Percentiles rank a stretch among this genome's conserved stretches.
Evolutionary conservation across 2,888 invertebrate species (phyloP).

Genomic region (Luffia ferchaultella): DNA sequence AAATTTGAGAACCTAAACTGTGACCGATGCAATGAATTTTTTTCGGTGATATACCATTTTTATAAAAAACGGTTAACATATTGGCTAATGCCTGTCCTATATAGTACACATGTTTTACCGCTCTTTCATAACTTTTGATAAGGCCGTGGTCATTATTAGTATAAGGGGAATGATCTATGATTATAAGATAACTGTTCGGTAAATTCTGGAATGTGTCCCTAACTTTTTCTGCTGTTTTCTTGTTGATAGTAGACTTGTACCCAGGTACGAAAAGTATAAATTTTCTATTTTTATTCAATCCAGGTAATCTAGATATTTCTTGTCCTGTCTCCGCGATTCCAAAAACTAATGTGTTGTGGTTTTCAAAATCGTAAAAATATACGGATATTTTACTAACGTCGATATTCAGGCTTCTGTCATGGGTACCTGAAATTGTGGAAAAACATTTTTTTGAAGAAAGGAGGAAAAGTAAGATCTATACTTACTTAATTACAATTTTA

Average conservation of each 20-base stretch:
- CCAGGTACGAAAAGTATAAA: conserved; percentile 51
- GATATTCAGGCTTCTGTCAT: conserved; percentile 31
- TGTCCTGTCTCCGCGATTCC: conserved; percentile 28
- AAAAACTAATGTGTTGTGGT: conserved; percentile 37
- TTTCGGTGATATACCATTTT: conserved; percentile 34
- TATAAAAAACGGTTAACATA: conserved; percentile 32
- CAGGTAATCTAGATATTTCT: conserved; percentile 32
- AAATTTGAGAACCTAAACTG: conserved; percentile 48
- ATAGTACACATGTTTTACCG: conserved; percentile 38
- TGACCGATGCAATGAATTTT: conserved; percentile 50
- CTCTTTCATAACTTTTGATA: conserved; percentile 43
- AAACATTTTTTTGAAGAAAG: not conserved
- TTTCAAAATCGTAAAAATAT: conserved; percentile 46
- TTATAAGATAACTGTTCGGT: conserved; percentile 41
- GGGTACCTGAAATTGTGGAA: conserved; percentile 36
- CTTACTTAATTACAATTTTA: too few relatives aligned
- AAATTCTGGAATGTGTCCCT: conserved; percentile 40
- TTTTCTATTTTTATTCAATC: conserved; percentile 37
- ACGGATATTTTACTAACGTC: conserved; percentile 38
- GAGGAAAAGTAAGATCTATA: too few relatives aligned
- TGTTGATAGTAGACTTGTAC: conserved; percentile 46
- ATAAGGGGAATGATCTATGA: conserved; percentile 48
- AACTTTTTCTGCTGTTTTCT: conserved; percentile 39
- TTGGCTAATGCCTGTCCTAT: conserved; percentile 38
- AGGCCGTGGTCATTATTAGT: conserved; percentile 38